Conservation (phyloP, 1,140 invertebrate genomes). For the Parasteatoda tepidariorum region DNA sequence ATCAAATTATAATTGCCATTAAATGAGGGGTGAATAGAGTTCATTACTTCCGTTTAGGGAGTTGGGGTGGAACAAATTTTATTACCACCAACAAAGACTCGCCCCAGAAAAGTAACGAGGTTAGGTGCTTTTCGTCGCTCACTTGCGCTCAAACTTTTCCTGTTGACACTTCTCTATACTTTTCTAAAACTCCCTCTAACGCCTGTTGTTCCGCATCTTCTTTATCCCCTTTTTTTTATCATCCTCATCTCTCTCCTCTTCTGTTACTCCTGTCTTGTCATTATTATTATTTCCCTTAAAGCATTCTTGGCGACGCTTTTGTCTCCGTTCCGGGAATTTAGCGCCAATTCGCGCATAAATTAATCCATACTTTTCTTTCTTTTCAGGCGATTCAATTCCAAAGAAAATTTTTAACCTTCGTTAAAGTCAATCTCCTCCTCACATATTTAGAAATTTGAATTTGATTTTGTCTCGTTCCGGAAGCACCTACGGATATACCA, state of each 20-base stretch:
- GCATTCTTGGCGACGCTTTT: slow-evolving; percentile 9
- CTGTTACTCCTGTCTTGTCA: slow-evolving; percentile 4
- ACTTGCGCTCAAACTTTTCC: slow-evolving; percentile 40
- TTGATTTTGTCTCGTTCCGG: background rate
- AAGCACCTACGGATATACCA: background rate
- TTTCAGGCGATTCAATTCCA: background rate
- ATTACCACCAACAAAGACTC: slow-evolving; percentile 49
- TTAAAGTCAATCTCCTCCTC: slow-evolving; percentile 6
- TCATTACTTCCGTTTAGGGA: slow-evolving; percentile 56
- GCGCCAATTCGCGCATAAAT: slow-evolving; percentile 38
- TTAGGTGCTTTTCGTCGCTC: slow-evolving; percentile 44
- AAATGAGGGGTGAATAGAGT: slow-evolving; percentile 57
- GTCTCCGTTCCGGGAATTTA: slow-evolving; percentile 6
- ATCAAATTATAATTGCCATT: slow-evolving; percentile 56
- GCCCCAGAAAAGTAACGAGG: slow-evolving; percentile 16
- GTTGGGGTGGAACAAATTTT: slow-evolving; percentile 55
- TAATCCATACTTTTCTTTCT: slow-evolving; percentile 20
- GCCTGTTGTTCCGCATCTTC: background rate
- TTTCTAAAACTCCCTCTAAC: background rate
- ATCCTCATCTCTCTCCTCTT: slow-evolving; percentile 2
- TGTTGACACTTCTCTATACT: slow-evolving; percentile 11
- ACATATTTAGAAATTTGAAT: background rate
- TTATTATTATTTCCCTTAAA: slow-evolving; percentile 36
- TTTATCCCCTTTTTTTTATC: background rate
- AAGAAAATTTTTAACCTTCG: slow-evolving; percentile 32